Percentiles rank a stretch among this genome's conserved stretches.
Conservation (phyloP, 2,888 invertebrate genomes). For the Tipula lateralis region DNA sequence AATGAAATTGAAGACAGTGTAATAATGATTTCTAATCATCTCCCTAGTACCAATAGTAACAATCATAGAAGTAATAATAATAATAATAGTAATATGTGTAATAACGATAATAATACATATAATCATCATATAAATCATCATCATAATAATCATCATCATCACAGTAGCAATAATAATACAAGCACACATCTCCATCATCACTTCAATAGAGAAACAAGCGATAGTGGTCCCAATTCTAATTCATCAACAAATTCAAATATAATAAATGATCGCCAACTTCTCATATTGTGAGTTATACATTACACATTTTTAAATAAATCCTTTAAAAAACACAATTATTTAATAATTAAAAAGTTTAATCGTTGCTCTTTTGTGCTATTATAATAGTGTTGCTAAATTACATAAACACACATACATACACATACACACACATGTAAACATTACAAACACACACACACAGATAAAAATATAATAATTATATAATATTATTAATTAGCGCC, state of each 20-base stretch:
- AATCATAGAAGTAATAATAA: conserved; percentile 30
- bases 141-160: conserved; percentile 28
- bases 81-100: conserved; percentile 14
- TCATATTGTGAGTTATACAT: conserved; percentile 33
- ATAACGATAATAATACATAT: conserved; percentile 30
- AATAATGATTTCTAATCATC: conserved; percentile 39
- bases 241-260: conserved; percentile 15
- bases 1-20: conserved; percentile 28
- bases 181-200: conserved; percentile 26
- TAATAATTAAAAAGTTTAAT: neutral
- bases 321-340: neutral
- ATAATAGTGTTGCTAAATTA: conserved; percentile 20
- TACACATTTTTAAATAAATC: neutral
- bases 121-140: conserved; percentile 27
- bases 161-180: conserved; percentile 30
- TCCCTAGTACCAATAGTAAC: conserved; percentile 29
- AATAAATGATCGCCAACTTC: conserved; percentile 32
- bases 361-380: neutral
- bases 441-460: neutral
- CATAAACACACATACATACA: neutral
- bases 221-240: conserved; percentile 28
- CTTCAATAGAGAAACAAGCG: conserved; percentile 31
- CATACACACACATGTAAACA: neutral
- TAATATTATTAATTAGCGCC: neutral
- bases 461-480: neutral